Base-by-base conservation (phyloP, 2,113 vertebrate species). In the Cynoglossus semilaevis region DNA sequence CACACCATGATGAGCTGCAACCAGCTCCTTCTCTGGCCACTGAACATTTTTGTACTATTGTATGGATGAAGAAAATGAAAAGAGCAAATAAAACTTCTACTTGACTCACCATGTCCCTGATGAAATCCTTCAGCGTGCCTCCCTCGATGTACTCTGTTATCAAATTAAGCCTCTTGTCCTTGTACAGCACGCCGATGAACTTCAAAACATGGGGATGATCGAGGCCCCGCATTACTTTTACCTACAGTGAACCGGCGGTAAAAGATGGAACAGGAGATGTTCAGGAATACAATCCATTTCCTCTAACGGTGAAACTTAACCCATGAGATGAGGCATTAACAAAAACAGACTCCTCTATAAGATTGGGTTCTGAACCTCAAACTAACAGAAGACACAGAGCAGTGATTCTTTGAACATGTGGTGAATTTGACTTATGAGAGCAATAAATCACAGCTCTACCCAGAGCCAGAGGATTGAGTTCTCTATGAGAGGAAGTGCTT, bases 151-250 rank as follows among this genome's bases (percentile, higher is more conserved):
- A 99, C 83, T 99, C 96, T 0, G 95, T 97, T 72, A 99, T 93
- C 37, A 99, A 88, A 77, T 99, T 99, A 46, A 99, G 91, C 80
- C 89, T 95, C 88, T 95, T 96, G 87, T 97, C 96, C 81, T 99
- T 99, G 85, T 99, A 99, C 0, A 99, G 85, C 41, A 98, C 96
- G 0, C 96, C 96, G 0, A 99, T 98, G 87, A 99, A 98, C 85
- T 91, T 96, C 63, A 99, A 86, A 53, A 98, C 96, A 0, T 97
- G 94, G 50, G 95, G 93, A 61, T 99, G 95, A 66, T 96, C 95
- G 40, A 99, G 87, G 82, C 93, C 91, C 38, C 96, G 92, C 96
- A 99, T 99, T 22, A 99, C 96, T 85, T 99, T 98, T 72, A 99
- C 96, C 96, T 99, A n/a, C n/a, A n/a, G n/a, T n/a, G n/a, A n/a